Evolutionary conservation across 2,888 invertebrate genomes (phyloP).

Genomic region (Nineta flava): DNA sequence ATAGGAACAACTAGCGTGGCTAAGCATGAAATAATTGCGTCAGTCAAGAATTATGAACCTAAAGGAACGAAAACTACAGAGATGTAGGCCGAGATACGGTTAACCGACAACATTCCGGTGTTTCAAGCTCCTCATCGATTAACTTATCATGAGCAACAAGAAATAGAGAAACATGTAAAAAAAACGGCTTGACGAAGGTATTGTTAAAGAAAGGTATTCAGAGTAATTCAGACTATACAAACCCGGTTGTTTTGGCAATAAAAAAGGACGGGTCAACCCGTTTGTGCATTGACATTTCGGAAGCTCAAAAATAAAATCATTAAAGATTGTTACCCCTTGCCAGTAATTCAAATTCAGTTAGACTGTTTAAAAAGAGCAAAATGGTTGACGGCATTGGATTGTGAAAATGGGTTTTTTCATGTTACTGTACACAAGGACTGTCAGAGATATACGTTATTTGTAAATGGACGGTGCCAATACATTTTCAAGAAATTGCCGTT

Average conservation of each 20-base stretch:
- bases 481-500: slow-evolving; percentile 10
- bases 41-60: too few species aligned
- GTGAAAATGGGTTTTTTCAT: not conserved
- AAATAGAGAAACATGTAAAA: too few species aligned
- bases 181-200: too few species aligned
- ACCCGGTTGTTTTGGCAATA: not conserved
- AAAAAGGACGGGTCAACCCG: slow-evolving; percentile 1
- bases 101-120: too few species aligned
- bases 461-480: not conserved
- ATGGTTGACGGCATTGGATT: not conserved
- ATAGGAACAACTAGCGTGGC: too few species aligned
- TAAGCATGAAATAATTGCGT: too few species aligned
- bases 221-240: not conserved
- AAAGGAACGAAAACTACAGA: too few species aligned
- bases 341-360: not conserved
- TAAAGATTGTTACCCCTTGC: not conserved
- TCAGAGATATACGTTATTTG: not conserved
- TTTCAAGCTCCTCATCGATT: too few species aligned
- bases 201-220: too few species aligned
- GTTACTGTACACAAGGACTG: not conserved
- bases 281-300: not conserved
- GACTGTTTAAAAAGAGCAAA: not conserved
- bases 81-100: too few species aligned
- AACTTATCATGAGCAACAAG: too few species aligned
- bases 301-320: not conserved